phyloP scores from a whole-genome alignment of 2,888 invertebrate species.

The Mechanitis messenoides region DNA sequence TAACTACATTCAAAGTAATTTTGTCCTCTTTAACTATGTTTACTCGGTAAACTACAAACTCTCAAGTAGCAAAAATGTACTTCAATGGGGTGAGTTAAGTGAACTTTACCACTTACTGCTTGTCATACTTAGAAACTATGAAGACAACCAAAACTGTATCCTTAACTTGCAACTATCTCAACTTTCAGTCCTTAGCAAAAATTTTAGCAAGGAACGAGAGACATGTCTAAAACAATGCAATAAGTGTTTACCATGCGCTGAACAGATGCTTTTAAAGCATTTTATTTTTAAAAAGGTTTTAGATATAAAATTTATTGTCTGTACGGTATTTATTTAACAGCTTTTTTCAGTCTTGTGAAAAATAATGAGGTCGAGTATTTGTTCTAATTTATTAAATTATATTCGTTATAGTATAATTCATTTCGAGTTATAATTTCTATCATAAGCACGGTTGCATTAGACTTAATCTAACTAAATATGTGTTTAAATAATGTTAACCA shows the following conservation, averaged over 20 bases:
- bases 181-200: conserved; percentile 13
- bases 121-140: conserved; percentile 18
- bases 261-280: neutral
- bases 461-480: too few species aligned
- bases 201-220: conserved; percentile 9
- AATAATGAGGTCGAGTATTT: too few species aligned
- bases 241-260: conserved; percentile 7
- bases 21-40: too few species aligned
- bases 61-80: neutral
- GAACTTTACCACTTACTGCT: conserved; percentile 16
- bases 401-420: too few species aligned
- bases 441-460: too few species aligned
- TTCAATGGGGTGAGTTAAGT: conserved; percentile 6
- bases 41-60: neutral
- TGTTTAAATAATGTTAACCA: too few species aligned
- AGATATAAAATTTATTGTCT: too few species aligned
- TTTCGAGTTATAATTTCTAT: too few species aligned
- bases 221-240: conserved; percentile 8
- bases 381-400: too few species aligned
- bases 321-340: too few species aligned
- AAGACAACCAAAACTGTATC: conserved; percentile 15
- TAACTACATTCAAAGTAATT: too few species aligned
- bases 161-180: conserved; percentile 16
- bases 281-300: neutral
- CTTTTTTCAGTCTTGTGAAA: too few species aligned